Conservation (phyloP, 2,113 vertebrate species). For the Fregata magnificens region DNA sequence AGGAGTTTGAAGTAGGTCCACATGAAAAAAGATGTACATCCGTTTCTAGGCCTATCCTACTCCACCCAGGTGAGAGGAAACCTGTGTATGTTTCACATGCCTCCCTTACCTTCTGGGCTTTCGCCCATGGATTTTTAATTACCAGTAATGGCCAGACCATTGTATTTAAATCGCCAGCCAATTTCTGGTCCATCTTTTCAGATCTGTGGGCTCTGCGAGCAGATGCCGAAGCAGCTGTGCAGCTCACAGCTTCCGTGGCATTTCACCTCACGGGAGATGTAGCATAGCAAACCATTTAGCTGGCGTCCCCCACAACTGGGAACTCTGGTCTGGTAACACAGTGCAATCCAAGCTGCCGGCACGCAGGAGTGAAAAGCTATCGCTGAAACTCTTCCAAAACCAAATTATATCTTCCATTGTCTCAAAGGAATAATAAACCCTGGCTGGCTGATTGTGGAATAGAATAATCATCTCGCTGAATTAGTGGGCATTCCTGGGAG, state of each 20-base stretch:
- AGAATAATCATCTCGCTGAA: constrained; percentile 36
- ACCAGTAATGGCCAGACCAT: not conserved
- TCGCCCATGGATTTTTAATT: constrained; percentile 39
- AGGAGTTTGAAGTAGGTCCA: not conserved
- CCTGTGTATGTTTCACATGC: not conserved
- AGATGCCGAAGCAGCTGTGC: constrained; percentile 27
- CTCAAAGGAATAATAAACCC: constrained; percentile 53
- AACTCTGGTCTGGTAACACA: not conserved
- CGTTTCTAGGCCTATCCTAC: not conserved
- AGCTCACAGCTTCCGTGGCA: not conserved
- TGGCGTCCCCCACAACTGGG: fast-evolving
- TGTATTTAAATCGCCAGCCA: constrained; percentile 18
- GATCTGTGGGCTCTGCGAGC: not conserved
- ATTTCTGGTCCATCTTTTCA: constrained; percentile 24
- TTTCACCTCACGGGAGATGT: constrained; percentile 8
- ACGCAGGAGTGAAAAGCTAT: not conserved
- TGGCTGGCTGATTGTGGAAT: constrained; percentile 26
- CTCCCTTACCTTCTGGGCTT: not conserved
- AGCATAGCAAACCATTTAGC: not conserved
- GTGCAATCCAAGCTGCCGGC: not conserved
- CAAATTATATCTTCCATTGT: constrained; percentile 48
- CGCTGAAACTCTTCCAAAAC: constrained; percentile 17
- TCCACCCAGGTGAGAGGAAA: not conserved
- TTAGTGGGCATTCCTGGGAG: constrained; percentile 39
- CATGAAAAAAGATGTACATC: not conserved